phyloP scores from a whole-genome alignment of 2,888 invertebrate species.

The Thereva unica region DNA sequence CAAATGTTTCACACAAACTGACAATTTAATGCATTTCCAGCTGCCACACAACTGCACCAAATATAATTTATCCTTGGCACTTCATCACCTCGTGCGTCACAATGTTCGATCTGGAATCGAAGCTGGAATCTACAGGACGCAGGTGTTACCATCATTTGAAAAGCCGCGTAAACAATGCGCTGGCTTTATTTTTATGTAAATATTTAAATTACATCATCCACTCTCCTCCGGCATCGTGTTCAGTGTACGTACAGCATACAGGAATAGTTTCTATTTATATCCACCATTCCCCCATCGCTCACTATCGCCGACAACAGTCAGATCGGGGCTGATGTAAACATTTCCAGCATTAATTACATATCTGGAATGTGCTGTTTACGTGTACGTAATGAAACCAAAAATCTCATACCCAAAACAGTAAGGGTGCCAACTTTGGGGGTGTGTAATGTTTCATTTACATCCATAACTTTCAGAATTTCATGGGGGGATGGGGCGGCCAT shows the following conservation, averaged over 20 bases:
- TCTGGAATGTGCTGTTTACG: neutral
- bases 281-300: constrained; percentile 9
- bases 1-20: too few species aligned
- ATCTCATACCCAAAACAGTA: constrained; percentile 12
- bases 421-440: neutral
- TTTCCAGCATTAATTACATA: constrained; percentile 18
- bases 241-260: neutral
- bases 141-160: too few species aligned
- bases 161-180: neutral
- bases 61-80: too few species aligned
- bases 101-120: too few species aligned
- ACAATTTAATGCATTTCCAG: too few species aligned
- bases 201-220: constrained; percentile 15
- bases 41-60: too few species aligned
- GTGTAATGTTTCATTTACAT: constrained; percentile 20
- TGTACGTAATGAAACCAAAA: neutral
- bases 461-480: neutral
- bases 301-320: neutral
- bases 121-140: too few species aligned
- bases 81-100: too few species aligned
- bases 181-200: neutral
- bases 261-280: constrained; percentile 24
- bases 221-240: too few species aligned
- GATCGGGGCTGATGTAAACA: constrained; percentile 5
- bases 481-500: neutral